Evolutionary conservation across 2,797 vertebrate genomes (phyloP), one percentile per base, ranked within the genome.

Genomic region (Pangasius djambal): DNA sequence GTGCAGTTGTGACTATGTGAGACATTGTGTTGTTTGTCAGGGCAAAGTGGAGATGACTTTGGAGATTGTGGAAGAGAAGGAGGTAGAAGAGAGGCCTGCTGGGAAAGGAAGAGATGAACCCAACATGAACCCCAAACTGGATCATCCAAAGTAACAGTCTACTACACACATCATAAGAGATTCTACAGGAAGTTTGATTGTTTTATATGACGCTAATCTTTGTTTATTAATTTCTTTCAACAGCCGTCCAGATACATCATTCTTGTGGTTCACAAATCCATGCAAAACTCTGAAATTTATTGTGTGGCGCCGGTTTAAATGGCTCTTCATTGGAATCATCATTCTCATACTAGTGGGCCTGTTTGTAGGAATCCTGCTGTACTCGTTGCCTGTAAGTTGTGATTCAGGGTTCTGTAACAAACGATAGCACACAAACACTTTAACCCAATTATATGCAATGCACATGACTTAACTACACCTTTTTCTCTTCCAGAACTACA

Each of bases 11-110:
- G 72, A 67, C 8, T 88, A n/a, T 75, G 7, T 83, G 22, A 70
- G 6, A 75, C 82, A 28, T 72, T 57, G 74, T 85, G 88, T 57
- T 89, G 55, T 37, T 89, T 88, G 55, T 92, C 95, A 99, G 99
- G 99, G 99, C 77, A 99, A 99, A 96, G 96, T 99, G 78, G 98
- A 99, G 95, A 98, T 99, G 97, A 98, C 98, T 40, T 88, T 99
- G 94, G 99, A 99, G 95, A 96, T 99, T 88, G 94, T 99, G 93
- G 97, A 96, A 48, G 98, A 98, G 94, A 98, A 97, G 89, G 99
- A 99, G 94, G 95, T 94, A 44, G 98, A 99, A 0, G 98, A 98
- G 93, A 97, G 96, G 89, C 98, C 98, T 89, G 97, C 99, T 79
- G 99, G 97, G 89, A 99, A 98, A 95, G 99, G 98, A 92, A 96